These are phyloP conservation scores for Pelecanoides urinatrix DNA, from an alignment of 2,113 vertebrate genomes.

Conservation along the genomic window DNA sequence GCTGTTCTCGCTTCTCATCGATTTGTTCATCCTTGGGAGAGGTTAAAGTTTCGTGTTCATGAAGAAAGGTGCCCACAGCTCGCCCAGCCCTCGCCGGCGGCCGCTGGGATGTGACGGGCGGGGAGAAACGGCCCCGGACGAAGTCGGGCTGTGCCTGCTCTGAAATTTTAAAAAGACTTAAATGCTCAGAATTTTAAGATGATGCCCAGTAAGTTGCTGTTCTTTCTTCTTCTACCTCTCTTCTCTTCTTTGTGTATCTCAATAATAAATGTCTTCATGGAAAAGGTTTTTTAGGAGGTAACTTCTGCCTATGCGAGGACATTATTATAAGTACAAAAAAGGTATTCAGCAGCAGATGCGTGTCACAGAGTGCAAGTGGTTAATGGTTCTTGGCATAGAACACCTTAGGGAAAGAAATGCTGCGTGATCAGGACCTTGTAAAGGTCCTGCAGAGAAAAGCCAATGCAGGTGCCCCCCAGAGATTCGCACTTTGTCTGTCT, in stretches of 20 bases:
- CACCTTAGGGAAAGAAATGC: neutral
- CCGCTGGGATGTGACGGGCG: neutral
- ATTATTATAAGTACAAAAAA: neutral
- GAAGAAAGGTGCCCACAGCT: neutral
- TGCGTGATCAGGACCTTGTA: neutral
- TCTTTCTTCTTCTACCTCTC: neutral
- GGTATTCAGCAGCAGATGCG: neutral
- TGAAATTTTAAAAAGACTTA: slow-evolving; percentile 43
- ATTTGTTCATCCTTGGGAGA: neutral
- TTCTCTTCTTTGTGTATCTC: neutral
- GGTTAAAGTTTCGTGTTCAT: accelerated
- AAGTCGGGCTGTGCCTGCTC: slow-evolving; percentile 41
- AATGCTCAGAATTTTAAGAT: slow-evolving; percentile 11
- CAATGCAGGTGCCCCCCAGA: accelerated
- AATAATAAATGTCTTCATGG: neutral
- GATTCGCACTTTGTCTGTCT: neutral
- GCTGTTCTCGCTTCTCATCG: accelerated
- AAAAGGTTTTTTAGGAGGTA: neutral
- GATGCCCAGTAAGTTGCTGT: neutral
- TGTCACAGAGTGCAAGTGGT: neutral
- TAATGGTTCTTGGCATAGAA: neutral
- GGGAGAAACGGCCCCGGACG: slow-evolving; percentile 33
- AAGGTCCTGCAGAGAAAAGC: neutral
- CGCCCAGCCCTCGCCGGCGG: neutral
- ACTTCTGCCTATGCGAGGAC: neutral